A percentile compares a stretch with the other conserved stretches of the same genome.
phyloP scores from a whole-genome alignment of 2,113 vertebrate species.

The Gymnobelideus leadbeateri region DNA sequence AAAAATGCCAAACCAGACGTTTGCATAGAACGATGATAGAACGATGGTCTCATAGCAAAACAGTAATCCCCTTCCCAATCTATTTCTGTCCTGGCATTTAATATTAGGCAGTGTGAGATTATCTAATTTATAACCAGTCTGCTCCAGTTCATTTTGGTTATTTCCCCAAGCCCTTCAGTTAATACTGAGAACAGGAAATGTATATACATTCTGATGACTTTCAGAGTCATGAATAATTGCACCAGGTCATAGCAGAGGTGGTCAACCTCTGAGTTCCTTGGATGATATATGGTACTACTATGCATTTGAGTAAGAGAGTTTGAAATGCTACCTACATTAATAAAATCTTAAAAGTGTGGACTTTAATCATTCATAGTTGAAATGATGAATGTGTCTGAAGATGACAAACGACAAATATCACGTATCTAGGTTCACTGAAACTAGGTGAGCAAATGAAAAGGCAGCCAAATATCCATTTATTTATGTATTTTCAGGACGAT shows the following conservation, averaged over 20 bases:
- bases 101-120: neutral
- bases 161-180: conserved; percentile 32
- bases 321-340: conserved; percentile 57
- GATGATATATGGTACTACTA: neutral
- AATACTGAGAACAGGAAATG: neutral
- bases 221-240: conserved; percentile 54
- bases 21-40: neutral
- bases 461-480: conserved; percentile 17
- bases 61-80: neutral
- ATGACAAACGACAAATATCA: neutral
- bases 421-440: conserved; percentile 30
- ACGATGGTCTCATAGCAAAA: neutral
- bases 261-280: conserved; percentile 1
- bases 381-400: conserved; percentile 46
- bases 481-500: conserved; percentile 10
- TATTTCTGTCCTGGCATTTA: neutral
- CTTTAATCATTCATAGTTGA: neutral
- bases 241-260: conserved; percentile 52
- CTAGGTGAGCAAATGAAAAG: neutral
- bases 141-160: neutral
- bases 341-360: neutral
- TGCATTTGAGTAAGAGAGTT: conserved; percentile 19
- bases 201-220: conserved; percentile 35
- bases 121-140: neutral
- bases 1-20: neutral